Evolutionary conservation across 2,797 vertebrate species (phyloP).

Genomic region (Malacoctenus gilli): DNA sequence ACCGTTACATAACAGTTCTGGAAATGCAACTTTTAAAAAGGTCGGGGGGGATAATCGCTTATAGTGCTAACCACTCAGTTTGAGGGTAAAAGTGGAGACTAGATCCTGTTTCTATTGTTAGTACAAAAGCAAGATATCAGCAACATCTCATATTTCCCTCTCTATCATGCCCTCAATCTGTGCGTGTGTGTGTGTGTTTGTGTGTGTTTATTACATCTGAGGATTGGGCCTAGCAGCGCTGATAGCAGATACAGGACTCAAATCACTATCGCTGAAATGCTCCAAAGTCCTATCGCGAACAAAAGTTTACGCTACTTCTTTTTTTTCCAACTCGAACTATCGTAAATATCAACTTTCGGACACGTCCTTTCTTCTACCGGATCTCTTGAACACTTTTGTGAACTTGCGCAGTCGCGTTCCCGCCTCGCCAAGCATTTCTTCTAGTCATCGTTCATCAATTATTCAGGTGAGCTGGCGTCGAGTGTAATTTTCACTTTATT

Average conservation of each 20-base stretch:
- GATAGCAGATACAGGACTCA: constrained; percentile 30
- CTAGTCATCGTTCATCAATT: constrained; percentile 10
- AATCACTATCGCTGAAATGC: constrained; percentile 11
- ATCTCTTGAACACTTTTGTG: too few species aligned
- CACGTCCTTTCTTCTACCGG: too few species aligned
- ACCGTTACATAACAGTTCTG: constrained; percentile 36
- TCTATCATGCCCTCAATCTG: constrained; percentile 24
- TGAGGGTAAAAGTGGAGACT: constrained; percentile 15
- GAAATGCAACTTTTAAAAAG: constrained; percentile 52
- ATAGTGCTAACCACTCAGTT: constrained; percentile 17
- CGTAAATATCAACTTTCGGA: too few species aligned
- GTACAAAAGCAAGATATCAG: constrained; percentile 30
- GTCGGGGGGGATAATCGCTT: constrained; percentile 29
- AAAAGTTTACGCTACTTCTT: constrained; percentile 32
- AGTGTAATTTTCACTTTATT: constrained; percentile 21
- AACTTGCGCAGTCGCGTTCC: too few species aligned
- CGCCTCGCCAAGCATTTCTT: constrained; percentile 7
- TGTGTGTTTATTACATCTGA: constrained; percentile 29
- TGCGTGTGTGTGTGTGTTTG: constrained; percentile 16
- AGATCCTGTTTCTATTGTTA: constrained; percentile 28
- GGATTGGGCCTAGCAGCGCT: constrained; percentile 39
- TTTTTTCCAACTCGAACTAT: constrained; percentile 33
- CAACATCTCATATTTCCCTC: constrained; percentile 26
- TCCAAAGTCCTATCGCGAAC: constrained; percentile 11
- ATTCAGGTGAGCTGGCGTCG: constrained; percentile 2